Percentiles rank a stretch among this genome's conserved stretches.
Conservation (phyloP, 2,797 vertebrate species). For the Poecilia gillii region DNA sequence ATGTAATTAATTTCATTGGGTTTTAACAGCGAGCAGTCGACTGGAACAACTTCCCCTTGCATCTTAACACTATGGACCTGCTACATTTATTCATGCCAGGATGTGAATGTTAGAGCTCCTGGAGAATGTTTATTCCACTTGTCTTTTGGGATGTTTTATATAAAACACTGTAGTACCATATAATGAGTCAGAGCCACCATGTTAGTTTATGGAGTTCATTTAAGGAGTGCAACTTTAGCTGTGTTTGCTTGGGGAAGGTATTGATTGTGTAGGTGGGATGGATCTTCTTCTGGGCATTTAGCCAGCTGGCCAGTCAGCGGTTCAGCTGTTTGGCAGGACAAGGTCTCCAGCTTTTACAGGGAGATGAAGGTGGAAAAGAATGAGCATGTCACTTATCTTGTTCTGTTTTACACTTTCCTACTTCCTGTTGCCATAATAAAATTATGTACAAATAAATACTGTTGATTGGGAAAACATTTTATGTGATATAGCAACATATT, state of each 20-base stretch:
- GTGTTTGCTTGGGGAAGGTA: constrained; percentile 48
- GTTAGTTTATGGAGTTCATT: constrained; percentile 37
- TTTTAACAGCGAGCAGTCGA: constrained; percentile 37
- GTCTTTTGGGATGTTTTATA: constrained; percentile 17
- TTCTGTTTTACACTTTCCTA: constrained; percentile 23
- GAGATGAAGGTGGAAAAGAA: constrained; percentile 32
- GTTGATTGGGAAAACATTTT: background rate
- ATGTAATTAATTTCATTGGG: constrained; percentile 57
- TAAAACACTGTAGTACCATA: background rate
- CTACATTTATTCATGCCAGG: constrained; percentile 14
- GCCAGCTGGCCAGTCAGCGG: constrained; percentile 58
- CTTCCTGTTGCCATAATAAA: constrained; percentile 2
- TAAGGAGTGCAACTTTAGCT: constrained; percentile 45
- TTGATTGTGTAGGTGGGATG: constrained; percentile 61
- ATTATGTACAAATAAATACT: background rate
- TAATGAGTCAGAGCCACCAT: constrained; percentile 14
- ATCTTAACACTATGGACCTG: constrained; percentile 7
- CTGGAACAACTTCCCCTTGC: constrained; percentile 21
- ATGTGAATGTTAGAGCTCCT: background rate
- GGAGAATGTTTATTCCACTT: background rate
- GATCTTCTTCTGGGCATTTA: constrained; percentile 44
- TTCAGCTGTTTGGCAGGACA: constrained; percentile 37
- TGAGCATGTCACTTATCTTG: constrained; percentile 25
- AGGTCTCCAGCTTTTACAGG: constrained; percentile 10
- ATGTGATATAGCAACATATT: background rate